phyloP scores from a whole-genome alignment of 2,888 invertebrate genomes.

The Melitaea athalia region DNA sequence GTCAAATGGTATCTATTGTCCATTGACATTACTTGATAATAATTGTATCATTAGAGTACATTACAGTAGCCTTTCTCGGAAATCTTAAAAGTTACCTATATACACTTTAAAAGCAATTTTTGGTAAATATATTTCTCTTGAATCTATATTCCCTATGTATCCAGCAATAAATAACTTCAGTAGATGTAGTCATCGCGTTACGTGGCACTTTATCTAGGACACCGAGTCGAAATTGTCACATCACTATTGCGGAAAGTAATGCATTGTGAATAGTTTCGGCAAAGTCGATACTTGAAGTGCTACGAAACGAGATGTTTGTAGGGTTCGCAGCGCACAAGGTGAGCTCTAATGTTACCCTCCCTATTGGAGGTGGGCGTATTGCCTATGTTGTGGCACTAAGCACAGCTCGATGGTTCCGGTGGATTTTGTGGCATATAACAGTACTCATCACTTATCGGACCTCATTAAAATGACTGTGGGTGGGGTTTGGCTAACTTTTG shows the following conservation, averaged over 20 bases:
- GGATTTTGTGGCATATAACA: conserved; percentile 64
- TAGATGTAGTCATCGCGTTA: conserved; percentile 75
- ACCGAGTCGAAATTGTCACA: conserved; percentile 29
- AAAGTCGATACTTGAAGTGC: conserved; percentile 52
- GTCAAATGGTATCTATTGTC: conserved; percentile 82
- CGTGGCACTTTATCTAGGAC: conserved; percentile 56
- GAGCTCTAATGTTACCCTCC: conserved; percentile 81
- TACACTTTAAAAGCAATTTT: conserved; percentile 79
- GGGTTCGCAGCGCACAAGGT: conserved; percentile 82
- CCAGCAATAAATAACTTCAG: conserved; percentile 81
- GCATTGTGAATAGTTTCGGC: neutral
- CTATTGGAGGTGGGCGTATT: conserved; percentile 83
- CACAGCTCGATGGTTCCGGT: conserved; percentile 72
- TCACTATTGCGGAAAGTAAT: neutral
- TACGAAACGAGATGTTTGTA: conserved; percentile 64
- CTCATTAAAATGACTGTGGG: conserved; percentile 53
- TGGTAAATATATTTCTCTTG: conserved; percentile 81
- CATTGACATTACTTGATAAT: conserved; percentile 82
- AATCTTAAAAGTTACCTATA: conserved; percentile 82
- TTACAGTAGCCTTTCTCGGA: conserved; percentile 81
- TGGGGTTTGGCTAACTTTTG: conserved; percentile 54
- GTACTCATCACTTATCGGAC: conserved; percentile 49
- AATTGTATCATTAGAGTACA: conserved; percentile 83
- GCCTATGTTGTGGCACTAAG: conserved; percentile 80
- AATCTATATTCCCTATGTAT: conserved; percentile 82